phyloP scores from a whole-genome alignment of 2,888 invertebrate genomes.

The Allolobophora icterica region DNA sequence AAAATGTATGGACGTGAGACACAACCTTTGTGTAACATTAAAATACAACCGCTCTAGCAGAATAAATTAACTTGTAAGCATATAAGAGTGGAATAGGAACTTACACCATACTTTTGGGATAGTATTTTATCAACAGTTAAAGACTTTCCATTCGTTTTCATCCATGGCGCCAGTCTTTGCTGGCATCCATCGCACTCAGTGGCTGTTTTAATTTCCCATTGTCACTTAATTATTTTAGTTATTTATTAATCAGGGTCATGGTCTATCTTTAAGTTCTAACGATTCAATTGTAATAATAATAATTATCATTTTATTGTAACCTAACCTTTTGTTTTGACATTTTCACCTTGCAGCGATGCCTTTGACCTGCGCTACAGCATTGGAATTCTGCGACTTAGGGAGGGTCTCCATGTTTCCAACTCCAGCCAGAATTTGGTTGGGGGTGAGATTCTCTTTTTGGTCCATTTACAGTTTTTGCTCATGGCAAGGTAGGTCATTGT shows the following conservation, averaged over 20 bases:
- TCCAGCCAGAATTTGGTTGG: neutral
- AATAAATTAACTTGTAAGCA: too few species aligned
- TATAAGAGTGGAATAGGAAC: too few species aligned
- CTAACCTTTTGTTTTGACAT: neutral
- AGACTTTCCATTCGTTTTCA: too few species aligned
- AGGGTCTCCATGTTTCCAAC: constrained; percentile 67
- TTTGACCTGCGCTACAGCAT: constrained; percentile 91
- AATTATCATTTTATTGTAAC: neutral
- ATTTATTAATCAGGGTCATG: neutral
- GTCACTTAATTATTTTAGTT: too few species aligned
- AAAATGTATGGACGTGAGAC: too few species aligned
- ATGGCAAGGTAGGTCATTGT: neutral
- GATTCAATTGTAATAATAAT: neutral
- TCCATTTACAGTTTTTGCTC: neutral
- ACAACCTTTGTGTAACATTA: too few species aligned
- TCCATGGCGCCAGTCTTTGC: too few species aligned
- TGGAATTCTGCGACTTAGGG: constrained; percentile 84
- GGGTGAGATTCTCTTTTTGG: neutral
- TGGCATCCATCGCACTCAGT: too few species aligned
- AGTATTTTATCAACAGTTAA: too few species aligned
- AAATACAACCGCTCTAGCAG: too few species aligned
- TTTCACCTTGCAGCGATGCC: constrained; percentile 75
- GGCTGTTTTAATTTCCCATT: too few species aligned
- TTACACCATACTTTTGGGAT: too few species aligned
- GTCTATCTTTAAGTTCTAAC: neutral